Base-by-base conservation (phyloP, 2,888 invertebrate genomes). In the Pseudanteris insignis region DNA sequence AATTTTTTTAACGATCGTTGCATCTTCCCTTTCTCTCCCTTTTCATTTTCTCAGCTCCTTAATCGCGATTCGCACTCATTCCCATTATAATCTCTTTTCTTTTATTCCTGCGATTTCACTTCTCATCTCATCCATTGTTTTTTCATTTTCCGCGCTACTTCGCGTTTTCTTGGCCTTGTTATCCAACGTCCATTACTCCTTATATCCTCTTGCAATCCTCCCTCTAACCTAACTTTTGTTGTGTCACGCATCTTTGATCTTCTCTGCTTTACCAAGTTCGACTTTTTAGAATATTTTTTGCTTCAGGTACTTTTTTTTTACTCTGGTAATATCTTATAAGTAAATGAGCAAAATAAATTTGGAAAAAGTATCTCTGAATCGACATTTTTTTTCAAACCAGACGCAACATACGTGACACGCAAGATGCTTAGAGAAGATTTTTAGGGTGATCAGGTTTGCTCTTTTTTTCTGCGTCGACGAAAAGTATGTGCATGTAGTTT, bases 1-100 rank as follows among this genome's bases (percentile, higher is more conserved):
- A 55, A 55, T 55, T 55, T 55, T 55, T 46, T 37, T 53, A 53
- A 55, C 46, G 46, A 57, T 48, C 28, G 41, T 46, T 7, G 18
- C 10, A 21, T 12, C 21, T 1, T 21, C 32, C 11, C 41, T 46
- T 51, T n/a, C 36, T 34, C 29, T 41, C 55, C 47, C 41, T 57
- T 47, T 47, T 47, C 47, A 47, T 57, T 47, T 47, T 41, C 40
- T 33, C 43, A 30, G 50, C 48, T 38, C 34, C 43, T 48, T 28
- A 50, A 33, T 57, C 36, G 53, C 33, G 44, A 54, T 60, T 60
- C 54, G 37, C 34, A 58, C 37, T 58, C 50, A 48, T 58, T 58
- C 44, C 50, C 58, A 44, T 55, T 47, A 60, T 60, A 53, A 55
- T 55, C 41, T 41, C 43, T 41, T 58, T 40, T 38, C 32, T 38